These are phyloP conservation scores for Pangasius djambal DNA, from an alignment of 2,797 vertebrate genomes.

Conservation along the genomic window DNA sequence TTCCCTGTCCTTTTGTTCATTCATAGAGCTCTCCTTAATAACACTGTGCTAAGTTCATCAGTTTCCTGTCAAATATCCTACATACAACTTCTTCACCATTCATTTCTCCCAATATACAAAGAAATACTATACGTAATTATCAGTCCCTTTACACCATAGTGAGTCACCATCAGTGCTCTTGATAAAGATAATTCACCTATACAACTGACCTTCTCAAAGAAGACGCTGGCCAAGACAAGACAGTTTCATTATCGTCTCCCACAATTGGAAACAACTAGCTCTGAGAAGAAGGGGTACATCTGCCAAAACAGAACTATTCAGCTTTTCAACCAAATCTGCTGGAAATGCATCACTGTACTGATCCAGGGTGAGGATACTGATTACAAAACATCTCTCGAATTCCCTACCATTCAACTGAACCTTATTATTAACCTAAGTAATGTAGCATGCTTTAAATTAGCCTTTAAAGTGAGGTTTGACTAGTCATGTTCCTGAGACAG, in stretches of 20 bases:
- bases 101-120: slow-evolving; percentile 1
- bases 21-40: not conserved
- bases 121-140: slow-evolving; percentile 9
- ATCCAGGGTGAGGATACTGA: not conserved
- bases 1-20: not conserved
- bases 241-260: slow-evolving; percentile 31
- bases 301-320: not conserved
- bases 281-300: not conserved
- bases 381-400: not conserved
- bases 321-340: not conserved
- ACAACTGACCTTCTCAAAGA: slow-evolving; percentile 5
- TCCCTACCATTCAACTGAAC: not conserved
- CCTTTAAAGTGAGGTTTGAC: not conserved
- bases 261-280: slow-evolving; percentile 12
- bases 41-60: slow-evolving; percentile 44
- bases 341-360: not conserved
- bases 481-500: too few relatives aligned
- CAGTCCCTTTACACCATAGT: slow-evolving; percentile 41
- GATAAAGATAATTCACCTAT: slow-evolving; percentile 26
- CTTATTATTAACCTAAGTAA: not conserved
- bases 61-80: slow-evolving; percentile 45
- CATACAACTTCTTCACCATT: not conserved
- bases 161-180: slow-evolving; percentile 26
- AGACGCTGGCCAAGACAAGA: slow-evolving; percentile 2
- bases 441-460: too few relatives aligned